phyloP scores from a whole-genome alignment of 2,113 vertebrate genomes.

The Meleagris gallopavo region DNA sequence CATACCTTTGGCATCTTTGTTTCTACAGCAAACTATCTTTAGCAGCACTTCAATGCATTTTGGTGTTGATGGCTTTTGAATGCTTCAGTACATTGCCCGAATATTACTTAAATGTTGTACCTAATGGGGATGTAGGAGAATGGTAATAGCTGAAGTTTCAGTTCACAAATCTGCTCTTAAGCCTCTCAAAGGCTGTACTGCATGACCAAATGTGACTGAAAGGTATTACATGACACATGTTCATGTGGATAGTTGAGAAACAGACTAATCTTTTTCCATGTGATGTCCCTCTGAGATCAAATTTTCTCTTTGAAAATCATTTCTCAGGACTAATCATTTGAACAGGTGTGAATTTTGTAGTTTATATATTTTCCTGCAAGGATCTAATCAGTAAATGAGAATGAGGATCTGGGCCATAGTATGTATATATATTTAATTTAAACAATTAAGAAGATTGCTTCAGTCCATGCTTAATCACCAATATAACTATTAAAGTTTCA shows the following conservation, averaged over 20 bases:
- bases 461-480: neutral
- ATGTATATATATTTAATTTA: neutral
- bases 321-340: neutral
- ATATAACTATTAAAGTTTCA: neutral
- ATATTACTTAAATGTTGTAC: neutral
- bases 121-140: neutral
- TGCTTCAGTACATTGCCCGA: neutral
- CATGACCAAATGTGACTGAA: rapidly evolving
- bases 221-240: neutral
- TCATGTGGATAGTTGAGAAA: neutral
- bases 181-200: neutral
- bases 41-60: neutral
- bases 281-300: neutral
- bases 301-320: neutral
- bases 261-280: neutral
- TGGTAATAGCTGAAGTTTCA: neutral
- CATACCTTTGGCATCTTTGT: too few species aligned
- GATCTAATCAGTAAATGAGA: neutral
- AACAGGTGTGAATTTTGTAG: neutral
- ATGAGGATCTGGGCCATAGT: neutral
- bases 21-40: neutral
- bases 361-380: neutral
- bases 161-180: neutral
- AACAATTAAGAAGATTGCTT: conserved; percentile 12
- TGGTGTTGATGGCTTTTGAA: neutral